Evolutionary conservation across 2,113 vertebrate species (phyloP), one percentile per base, ranked within the genome.

Genomic region (Lipotes vexillifer): DNA sequence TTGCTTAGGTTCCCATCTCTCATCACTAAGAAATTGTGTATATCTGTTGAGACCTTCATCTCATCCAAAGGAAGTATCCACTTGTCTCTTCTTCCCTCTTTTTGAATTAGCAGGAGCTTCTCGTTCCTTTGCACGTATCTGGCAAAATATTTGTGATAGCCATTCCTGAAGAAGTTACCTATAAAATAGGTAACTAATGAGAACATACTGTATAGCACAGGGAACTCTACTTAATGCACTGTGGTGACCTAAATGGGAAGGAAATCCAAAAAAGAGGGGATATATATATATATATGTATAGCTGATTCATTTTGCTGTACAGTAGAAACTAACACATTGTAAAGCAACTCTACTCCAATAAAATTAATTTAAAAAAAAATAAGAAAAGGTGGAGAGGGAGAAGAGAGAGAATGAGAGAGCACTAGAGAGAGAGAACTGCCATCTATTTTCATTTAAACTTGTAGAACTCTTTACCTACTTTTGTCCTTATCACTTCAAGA

Each of bases 61-160:
- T 31, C 61, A 49, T 38, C 63, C 10, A 20, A 10, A 31, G 33
- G 2, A 25, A 29, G 12, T 5, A 10, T 4, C 36, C 23, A 69
- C 14, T 25, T 55, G 21, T 3, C 49, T 38, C 17, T 29, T 59
- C 8, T 6, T 3, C 27, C 9, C 18, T 46, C 9, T 11, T 59
- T 33, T 9, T 4, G 29, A 92, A 27, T n/a, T 36, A 2, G 9
- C 9, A 8, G 8, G 8, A 36, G 8, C 8, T 11, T 6, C 36
- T 36, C 2, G 8, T 27, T 12, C 9, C 2, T 9, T 17, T 8
- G 11, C 2, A 2, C 1, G 0, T 31, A n/a, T 65, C 38, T 41
- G 33, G n/a, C 7, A 5, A 6, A 11, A 15, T 25, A 13, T n/a
- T 25, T 3, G 1, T 18, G 2, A 3, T 1, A 6, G 12, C 5